Base-by-base conservation (phyloP, 1,140 invertebrate species). In the Dendrolimus punctatus region DNA sequence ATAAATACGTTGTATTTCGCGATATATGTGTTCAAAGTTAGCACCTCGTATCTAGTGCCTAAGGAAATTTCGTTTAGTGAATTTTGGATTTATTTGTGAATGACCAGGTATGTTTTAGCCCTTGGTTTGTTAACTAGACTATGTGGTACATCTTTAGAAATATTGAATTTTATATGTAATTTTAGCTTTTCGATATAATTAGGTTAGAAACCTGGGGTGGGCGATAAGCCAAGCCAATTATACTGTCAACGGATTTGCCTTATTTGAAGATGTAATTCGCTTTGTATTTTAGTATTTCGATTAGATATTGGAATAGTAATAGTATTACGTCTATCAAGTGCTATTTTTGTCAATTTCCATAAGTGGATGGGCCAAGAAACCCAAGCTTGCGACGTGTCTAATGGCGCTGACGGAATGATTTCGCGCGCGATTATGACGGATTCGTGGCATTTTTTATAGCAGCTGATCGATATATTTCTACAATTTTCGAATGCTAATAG, bases 351-450 rank as follows among this genome's bases (percentile, higher is more conserved):
- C 74, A 76, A 85, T 83, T 73, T 83, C 82, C 82, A 75, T 75
- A 85, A 80, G 79, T 71, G 77, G 80, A 78, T 76, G 74, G 71
- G 58, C 57, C 57, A 59, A 76, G 77, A 83, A 84, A 81, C 69
- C 79, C 76, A 81, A 81, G 79, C 77, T 77, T 75, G 77, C 84
- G 80, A 87, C 85, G 85, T 87, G 85, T 87, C 81, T 85, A 80
- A 87, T 87, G 85, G 85, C 85, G 85, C 74, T 85, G 76, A 75
- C 75, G 71, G 73, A 64, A 79, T 76, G 65, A 81, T 85, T 87
- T 87, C 85, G 85, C 85, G 85, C 85, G 85, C 84, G 83, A 85
- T 82, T 85, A 66, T 84, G 78, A 77, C 79, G 77, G 79, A 76
- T 86, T 87, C 83, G 83, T 85, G 82, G 80, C 79, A 85, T 81